Conservation (phyloP, 2,888 invertebrate genomes). For the Hydroisotoma schaefferi region DNA sequence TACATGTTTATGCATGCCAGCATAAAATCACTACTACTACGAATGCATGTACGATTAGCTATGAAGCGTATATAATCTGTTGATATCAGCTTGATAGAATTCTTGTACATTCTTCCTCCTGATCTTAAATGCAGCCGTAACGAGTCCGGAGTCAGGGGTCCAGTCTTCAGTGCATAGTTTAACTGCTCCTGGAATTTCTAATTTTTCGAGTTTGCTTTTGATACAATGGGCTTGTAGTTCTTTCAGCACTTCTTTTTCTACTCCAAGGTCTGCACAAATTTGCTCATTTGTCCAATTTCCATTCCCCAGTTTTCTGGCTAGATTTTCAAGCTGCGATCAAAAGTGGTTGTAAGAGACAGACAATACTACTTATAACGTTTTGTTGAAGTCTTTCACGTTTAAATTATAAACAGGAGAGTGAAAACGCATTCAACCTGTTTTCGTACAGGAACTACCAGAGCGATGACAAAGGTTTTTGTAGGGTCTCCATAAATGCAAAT, state of each 20-base stretch:
- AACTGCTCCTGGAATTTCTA: conserved; percentile 56
- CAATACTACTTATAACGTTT: too few relatives aligned
- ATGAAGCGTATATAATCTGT: conserved; percentile 53
- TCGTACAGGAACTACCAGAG: conserved; percentile 73
- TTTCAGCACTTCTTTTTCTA: conserved; percentile 76
- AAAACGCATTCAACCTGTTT: too few relatives aligned
- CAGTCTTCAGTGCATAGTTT: conserved; percentile 55
- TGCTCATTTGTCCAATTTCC: conserved; percentile 62
- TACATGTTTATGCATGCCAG: too few relatives aligned
- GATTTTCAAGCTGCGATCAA: conserved; percentile 4
- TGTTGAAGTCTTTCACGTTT: not conserved
- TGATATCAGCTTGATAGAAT: conserved; percentile 53
- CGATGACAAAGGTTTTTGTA: conserved; percentile 76
- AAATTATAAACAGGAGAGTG: too few relatives aligned
- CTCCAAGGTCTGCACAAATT: conserved; percentile 66
- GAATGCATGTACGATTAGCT: too few relatives aligned
- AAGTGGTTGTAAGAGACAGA: too few relatives aligned
- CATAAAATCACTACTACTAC: too few relatives aligned
- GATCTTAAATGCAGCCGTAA: conserved; percentile 59
- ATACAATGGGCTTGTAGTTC: conserved; percentile 76
- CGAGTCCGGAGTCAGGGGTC: conserved; percentile 58
- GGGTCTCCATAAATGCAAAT: conserved; percentile 94
- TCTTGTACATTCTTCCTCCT: conserved; percentile 56
- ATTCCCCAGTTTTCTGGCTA: conserved; percentile 62
- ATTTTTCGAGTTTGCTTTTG: conserved; percentile 59